Conservation (phyloP, 1,140 invertebrate species). For the Nymphalis io region DNA sequence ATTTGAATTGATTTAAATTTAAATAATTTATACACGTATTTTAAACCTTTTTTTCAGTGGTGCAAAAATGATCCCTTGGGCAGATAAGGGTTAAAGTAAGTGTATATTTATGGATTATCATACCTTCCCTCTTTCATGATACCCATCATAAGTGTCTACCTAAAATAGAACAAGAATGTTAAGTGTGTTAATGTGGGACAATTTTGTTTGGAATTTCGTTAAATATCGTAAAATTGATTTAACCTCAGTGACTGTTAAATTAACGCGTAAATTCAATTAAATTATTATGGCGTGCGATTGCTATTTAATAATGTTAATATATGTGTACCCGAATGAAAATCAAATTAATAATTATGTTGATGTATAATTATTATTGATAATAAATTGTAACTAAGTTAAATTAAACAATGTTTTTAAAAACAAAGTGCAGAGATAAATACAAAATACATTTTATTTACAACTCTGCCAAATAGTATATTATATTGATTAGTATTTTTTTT, state of each 20-base stretch:
- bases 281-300: constrained; percentile 8
- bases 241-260: constrained; percentile 20
- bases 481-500: too few species aligned
- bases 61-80: too few species aligned
- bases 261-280: constrained; percentile 30
- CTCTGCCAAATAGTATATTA: too few species aligned
- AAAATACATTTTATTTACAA: too few species aligned
- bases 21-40: too few species aligned
- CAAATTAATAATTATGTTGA: too few species aligned
- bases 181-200: constrained; percentile 40
- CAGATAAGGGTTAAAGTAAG: neutral
- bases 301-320: constrained; percentile 23
- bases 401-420: too few species aligned
- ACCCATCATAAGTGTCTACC: constrained; percentile 68
- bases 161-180: constrained; percentile 66
- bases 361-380: too few species aligned
- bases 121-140: constrained; percentile 72
- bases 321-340: constrained; percentile 13
- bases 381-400: too few species aligned
- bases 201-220: constrained; percentile 17
- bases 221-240: constrained; percentile 6
- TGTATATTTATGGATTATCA: constrained; percentile 38
- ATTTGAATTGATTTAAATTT: too few species aligned
- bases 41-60: constrained; percentile 4
- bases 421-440: too few species aligned